Evolutionary conservation across 2,113 vertebrate genomes (phyloP).

Genomic region (Antennarius striatus): DNA sequence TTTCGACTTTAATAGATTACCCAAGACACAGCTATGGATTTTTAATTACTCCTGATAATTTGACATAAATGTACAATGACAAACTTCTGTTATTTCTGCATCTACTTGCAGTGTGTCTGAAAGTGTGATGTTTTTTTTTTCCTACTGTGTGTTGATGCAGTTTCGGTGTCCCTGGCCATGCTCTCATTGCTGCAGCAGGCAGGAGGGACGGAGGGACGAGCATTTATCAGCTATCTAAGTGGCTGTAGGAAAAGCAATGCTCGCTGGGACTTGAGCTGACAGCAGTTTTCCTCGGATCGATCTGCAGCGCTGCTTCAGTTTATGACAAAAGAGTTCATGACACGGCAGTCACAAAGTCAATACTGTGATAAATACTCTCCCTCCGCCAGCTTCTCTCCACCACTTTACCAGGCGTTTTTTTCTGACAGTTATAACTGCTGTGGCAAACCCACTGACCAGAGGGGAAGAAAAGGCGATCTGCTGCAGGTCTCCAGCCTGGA

Average conservation of each 20-base stretch:
- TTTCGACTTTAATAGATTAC: no score
- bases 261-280: conserved; percentile 83
- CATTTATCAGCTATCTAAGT: conserved; percentile 83
- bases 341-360: conserved; percentile 87
- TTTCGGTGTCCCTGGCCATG: conserved; percentile 1
- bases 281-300: conserved; percentile 83
- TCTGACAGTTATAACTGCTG: conserved; percentile 91
- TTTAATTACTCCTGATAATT: no score
- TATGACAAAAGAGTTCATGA: conserved; percentile 89
- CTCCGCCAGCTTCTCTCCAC: conserved; percentile 82
- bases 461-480: conserved; percentile 79
- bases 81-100: no score
- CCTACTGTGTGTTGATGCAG: no score
- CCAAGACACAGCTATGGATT: no score
- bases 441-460: conserved; percentile 89
- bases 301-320: conserved; percentile 83
- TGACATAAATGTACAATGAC: no score
- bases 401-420: conserved; percentile 84
- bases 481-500: conserved; percentile 69
- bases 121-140: no score
- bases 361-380: conserved; percentile 86
- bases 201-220: conserved; percentile 40
- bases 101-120: no score
- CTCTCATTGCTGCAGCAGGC: conserved; percentile 38
- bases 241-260: conserved; percentile 82